phyloP scores from a whole-genome alignment of 2,888 invertebrate genomes.

The Allacma fusca region DNA sequence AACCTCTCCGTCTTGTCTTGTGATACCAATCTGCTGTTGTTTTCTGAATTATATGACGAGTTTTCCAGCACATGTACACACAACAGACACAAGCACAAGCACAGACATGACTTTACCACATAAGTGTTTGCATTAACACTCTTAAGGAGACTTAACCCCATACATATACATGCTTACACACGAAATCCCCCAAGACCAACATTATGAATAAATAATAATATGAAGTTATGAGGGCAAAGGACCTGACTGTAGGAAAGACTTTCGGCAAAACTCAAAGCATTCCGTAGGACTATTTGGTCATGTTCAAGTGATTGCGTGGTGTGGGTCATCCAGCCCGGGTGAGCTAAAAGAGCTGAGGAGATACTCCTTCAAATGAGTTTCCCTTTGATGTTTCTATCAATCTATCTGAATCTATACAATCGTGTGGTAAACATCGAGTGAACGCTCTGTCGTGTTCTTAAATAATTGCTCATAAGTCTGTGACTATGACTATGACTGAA shows the following conservation, averaged over 20 bases:
- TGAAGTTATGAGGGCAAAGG: conserved; percentile 18
- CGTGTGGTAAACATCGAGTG: conserved; percentile 8
- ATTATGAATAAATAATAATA: conserved; percentile 9
- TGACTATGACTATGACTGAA: background rate
- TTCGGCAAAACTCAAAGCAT: conserved; percentile 40
- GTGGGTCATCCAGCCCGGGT: conserved; percentile 41
- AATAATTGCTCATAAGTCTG: conserved; percentile 8
- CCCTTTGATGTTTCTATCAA: conserved; percentile 30
- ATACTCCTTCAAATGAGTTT: conserved; percentile 16
- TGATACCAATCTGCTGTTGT: background rate
- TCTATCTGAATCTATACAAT: conserved; percentile 18
- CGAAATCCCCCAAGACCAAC: background rate
- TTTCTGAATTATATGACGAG: conserved; percentile 3
- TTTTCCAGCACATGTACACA: too few relatives aligned
- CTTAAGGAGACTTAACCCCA: background rate
- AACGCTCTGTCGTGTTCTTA: conserved; percentile 5
- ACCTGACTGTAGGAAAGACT: background rate
- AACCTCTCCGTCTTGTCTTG: background rate
- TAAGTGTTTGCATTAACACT: conserved; percentile 4
- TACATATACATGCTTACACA: background rate
- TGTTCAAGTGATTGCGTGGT: conserved; percentile 43
- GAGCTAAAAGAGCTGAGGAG: background rate
- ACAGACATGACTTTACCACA: too few relatives aligned
- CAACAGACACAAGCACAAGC: too few relatives aligned
- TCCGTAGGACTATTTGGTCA: conserved; percentile 34